Conservation (phyloP, 2,797 vertebrate species). For the Micromesistius poutassou region DNA sequence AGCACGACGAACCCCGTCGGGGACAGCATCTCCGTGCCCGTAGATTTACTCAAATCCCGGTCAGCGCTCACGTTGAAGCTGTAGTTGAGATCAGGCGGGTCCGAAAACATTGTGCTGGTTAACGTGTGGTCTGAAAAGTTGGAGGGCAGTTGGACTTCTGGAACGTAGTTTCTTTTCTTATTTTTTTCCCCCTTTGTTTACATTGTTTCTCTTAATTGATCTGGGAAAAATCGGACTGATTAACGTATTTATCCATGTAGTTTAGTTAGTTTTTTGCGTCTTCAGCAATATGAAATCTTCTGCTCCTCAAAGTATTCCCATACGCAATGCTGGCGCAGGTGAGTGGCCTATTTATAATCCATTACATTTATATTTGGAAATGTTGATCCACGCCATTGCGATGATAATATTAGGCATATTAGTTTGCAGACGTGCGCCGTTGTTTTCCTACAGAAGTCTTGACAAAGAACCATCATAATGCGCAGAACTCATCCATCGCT, state of each 20-base stretch:
- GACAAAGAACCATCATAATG: neutral
- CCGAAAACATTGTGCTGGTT: constrained; percentile 54
- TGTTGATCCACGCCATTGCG: neutral
- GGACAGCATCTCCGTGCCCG: constrained; percentile 64
- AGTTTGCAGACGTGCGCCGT: too few species aligned
- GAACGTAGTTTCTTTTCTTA: neutral
- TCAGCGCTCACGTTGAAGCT: constrained; percentile 72
- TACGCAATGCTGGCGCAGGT: neutral
- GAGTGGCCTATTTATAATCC: neutral
- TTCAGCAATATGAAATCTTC: neutral
- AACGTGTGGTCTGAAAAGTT: constrained; percentile 13
- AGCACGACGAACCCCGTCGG: constrained; percentile 76
- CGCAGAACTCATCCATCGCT: neutral
- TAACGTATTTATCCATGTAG: neutral
- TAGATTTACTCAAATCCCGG: constrained; percentile 52
- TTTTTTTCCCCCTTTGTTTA: neutral
- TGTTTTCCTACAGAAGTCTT: neutral
- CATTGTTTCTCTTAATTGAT: neutral
- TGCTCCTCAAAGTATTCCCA: neutral
- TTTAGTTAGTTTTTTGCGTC: neutral
- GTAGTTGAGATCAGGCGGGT: constrained; percentile 66
- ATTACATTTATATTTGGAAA: neutral
- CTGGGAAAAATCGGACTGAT: neutral
- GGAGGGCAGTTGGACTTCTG: neutral
- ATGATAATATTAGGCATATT: neutral